Evolutionary conservation across 2,888 invertebrate genomes (phyloP).

Genomic region (Eremobia ochroleuca): DNA sequence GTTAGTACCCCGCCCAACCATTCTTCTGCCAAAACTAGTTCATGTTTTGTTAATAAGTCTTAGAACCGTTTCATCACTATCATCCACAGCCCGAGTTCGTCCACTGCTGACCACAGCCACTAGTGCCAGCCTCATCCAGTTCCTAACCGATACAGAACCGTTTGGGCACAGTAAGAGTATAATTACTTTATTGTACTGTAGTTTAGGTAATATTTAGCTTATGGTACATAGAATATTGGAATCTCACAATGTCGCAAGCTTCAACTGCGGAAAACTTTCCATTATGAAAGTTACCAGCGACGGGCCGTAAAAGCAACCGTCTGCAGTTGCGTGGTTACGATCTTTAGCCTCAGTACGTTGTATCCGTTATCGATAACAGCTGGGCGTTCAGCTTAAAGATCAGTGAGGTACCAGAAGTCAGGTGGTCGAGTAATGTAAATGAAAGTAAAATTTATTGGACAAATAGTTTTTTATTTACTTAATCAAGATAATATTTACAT

Average conservation of each 20-base stretch:
- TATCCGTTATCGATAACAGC: conserved; percentile 34
- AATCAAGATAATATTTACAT: too few species aligned
- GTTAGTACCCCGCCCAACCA: background rate
- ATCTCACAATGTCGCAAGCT: conserved; percentile 27
- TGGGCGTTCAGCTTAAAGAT: conserved; percentile 42
- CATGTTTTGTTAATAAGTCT: background rate
- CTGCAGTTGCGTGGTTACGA: conserved; percentile 31
- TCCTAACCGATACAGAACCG: too few species aligned
- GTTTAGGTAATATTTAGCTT: background rate
- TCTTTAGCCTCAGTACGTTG: conserved; percentile 47
- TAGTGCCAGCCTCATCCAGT: too few species aligned
- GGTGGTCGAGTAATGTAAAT: conserved; percentile 5
- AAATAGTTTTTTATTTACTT: too few species aligned
- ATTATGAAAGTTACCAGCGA: conserved; percentile 31
- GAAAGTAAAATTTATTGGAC: too few species aligned
- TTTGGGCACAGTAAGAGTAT: too few species aligned
- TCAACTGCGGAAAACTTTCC: conserved; percentile 20
- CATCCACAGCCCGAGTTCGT: too few species aligned
- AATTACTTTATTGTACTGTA: too few species aligned
- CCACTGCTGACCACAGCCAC: too few species aligned
- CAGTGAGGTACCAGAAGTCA: conserved; percentile 28
- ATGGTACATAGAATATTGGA: conserved; percentile 12
- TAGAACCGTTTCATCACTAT: too few species aligned
- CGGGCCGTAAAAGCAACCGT: conserved; percentile 3
- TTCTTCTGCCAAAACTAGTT: background rate